Percentiles rank a stretch among this genome's conserved stretches.
Evolutionary conservation across 2,113 vertebrate species (phyloP).

Genomic region (Actenoides hombroni): DNA sequence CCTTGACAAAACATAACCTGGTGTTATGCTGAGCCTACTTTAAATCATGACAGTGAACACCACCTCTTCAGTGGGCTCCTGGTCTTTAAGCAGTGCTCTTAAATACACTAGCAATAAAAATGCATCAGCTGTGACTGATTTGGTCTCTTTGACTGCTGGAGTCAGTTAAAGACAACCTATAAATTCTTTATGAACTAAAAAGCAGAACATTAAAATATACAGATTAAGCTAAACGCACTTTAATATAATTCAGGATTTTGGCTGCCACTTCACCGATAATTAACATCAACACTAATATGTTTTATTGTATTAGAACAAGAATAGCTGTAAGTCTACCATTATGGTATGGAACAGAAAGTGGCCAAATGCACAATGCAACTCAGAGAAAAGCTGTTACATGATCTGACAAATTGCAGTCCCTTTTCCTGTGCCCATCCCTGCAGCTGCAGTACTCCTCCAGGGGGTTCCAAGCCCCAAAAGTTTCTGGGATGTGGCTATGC

Average conservation of each 20-base stretch:
- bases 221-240: conserved; percentile 16
- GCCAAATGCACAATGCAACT: background rate
- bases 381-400: background rate
- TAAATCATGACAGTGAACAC: background rate
- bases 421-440: background rate
- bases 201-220: conserved; percentile 24
- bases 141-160: conserved; percentile 1
- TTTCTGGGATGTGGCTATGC: background rate
- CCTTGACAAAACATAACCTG: background rate
- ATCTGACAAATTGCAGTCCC: background rate
- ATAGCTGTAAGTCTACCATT: background rate
- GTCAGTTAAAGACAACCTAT: conserved; percentile 26
- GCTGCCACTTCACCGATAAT: background rate
- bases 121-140: background rate
- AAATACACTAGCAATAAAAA: background rate
- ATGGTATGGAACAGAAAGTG: background rate
- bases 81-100: background rate
- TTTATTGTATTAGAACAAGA: background rate
- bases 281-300: background rate
- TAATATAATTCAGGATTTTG: background rate
- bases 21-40: background rate
- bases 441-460: background rate
- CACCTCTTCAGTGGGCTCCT: background rate
- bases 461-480: background rate
- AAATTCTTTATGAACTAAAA: conserved; percentile 28